Base-by-base conservation (phyloP, 2,113 vertebrate genomes). In the Pterocles orientalis region DNA sequence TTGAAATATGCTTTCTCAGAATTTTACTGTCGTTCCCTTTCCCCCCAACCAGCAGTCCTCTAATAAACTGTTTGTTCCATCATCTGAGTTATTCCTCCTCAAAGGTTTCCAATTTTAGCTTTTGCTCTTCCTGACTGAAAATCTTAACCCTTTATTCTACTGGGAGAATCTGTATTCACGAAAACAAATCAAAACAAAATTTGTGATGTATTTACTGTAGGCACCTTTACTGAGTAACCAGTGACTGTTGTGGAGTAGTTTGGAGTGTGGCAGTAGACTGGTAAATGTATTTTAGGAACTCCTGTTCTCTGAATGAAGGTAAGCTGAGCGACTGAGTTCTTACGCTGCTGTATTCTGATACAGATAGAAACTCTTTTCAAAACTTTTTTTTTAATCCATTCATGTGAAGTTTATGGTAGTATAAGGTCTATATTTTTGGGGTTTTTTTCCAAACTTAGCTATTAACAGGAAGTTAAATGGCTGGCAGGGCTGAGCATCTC, bases 311-410 rank as follows among this genome's bases (percentile, higher is more conserved):
- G 45, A 79, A 17, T 36, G 47, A 48, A 53, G 14, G 2, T 45
- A 23, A 83, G 20, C 16, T 3, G 5, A 45, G 17, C 1, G 3
- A 33, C 33, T 20, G 13, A 39, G 24, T 83, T 77, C 6, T 83
- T 83, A 11, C 0, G 1, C 10, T 61, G 29, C 0, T 65, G 1
- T 53, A 10, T 72, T 83, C 26, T 66, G 26, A 53, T 72, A 21
- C 25, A 33, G n/a, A 7, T 28, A 26, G 39, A 75, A 70, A 62
- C 9, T 62, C 51, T n/a, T 12, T 10, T 39, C 39, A 12, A 39
- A 39, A 39, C 39, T 39, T 39, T 39, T 33, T 60, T 17, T 36
- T 15, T 68, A 3, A 28, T 21, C 45, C 2, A 11, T 85, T 80
- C 9, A 3, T 17, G 5, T 26, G 19, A 34, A 18, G 14, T 76